Evolutionary conservation across 2,888 invertebrate genomes (phyloP), one percentile per base, ranked within the genome.

Genomic region (Gibbula magus): DNA sequence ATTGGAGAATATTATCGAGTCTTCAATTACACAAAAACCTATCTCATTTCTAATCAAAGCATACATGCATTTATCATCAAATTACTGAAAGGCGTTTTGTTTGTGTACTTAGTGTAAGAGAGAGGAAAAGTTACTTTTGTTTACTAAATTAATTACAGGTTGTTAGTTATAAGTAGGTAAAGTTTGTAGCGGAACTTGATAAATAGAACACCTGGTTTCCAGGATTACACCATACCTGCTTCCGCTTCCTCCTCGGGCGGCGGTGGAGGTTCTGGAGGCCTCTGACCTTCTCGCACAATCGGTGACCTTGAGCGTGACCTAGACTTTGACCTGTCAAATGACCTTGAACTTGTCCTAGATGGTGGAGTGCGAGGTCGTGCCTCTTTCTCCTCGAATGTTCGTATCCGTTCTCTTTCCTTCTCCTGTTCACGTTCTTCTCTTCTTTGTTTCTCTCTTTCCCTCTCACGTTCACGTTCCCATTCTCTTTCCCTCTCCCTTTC

Each of bases 191-290:
- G n/a, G n/a, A n/a, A n/a, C n/a, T n/a, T n/a, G n/a, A n/a, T 56
- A 22, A 20, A n/a, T 13, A 10, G 22, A 56, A 56, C n/a, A 7
- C n/a, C 7, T 5, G 22, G 22, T n/a, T n/a, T n/a, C n/a, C n/a
- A n/a, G n/a, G n/a, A n/a, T n/a, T n/a, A n/a, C n/a, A 10, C 22
- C 74, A 32, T 74, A 74, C 74, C 74, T 10, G 51, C n/a, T 67
- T 85, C 83, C 54, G 79, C 77, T 20, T 85, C 86, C 61, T 86
- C 86, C 25, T 88, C 87, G 25, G 85, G 84, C 25, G 86, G 85
- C n/a, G 84, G 85, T 10, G 86, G 82, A 75, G 75, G 78, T 29
- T 85, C 81, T 39, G 77, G 76, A 25, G 83, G 81, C 18, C 77
- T 67, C 51, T 76, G 79, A 20, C 54, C 80, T 56, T 82, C 82